A percentile compares a stretch with the other conserved stretches of the same genome.
Conservation (phyloP, 2,888 invertebrate species). For the Amitus sp. region DNA sequence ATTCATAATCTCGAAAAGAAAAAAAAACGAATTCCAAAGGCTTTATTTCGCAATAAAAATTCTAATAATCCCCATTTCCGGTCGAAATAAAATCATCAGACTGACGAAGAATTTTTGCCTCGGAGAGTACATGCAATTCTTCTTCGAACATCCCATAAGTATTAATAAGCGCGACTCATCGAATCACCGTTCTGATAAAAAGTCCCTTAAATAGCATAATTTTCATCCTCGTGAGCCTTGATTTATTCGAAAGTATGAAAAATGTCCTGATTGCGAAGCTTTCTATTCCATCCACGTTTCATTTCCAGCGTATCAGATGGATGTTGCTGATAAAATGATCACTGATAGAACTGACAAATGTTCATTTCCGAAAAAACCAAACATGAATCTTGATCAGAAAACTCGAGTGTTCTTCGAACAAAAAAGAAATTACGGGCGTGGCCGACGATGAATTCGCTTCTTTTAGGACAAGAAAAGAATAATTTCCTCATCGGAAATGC, state of each 20-base stretch:
- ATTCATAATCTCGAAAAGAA: too few relatives aligned
- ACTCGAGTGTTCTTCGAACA: not conserved
- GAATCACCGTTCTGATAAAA: not conserved
- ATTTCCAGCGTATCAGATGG: constrained; percentile 9
- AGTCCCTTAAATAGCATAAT: not conserved
- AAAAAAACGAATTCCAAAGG: too few relatives aligned
- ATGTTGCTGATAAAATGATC: constrained; percentile 9
- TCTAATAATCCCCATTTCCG: too few relatives aligned
- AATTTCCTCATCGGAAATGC: constrained; percentile 6
- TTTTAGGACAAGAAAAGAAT: not conserved
- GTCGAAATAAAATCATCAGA: too few relatives aligned
- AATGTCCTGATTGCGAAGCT: constrained; percentile 3
- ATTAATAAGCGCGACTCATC: too few relatives aligned
- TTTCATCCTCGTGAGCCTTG: not conserved
- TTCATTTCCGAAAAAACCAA: constrained; percentile 8
- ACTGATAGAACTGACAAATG: constrained; percentile 11
- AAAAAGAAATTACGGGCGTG: constrained; percentile 12
- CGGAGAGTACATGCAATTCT: too few relatives aligned
- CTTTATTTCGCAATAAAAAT: too few relatives aligned
- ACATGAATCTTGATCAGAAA: constrained; percentile 11
- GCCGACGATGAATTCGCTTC: not conserved
- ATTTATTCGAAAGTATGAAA: constrained; percentile 10
- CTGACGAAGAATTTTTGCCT: too few relatives aligned
- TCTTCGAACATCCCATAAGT: too few relatives aligned
- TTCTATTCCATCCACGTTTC: constrained; percentile 4